phyloP scores from a whole-genome alignment of 2,797 vertebrate species.

The Paratrypauchen microcephalus region DNA sequence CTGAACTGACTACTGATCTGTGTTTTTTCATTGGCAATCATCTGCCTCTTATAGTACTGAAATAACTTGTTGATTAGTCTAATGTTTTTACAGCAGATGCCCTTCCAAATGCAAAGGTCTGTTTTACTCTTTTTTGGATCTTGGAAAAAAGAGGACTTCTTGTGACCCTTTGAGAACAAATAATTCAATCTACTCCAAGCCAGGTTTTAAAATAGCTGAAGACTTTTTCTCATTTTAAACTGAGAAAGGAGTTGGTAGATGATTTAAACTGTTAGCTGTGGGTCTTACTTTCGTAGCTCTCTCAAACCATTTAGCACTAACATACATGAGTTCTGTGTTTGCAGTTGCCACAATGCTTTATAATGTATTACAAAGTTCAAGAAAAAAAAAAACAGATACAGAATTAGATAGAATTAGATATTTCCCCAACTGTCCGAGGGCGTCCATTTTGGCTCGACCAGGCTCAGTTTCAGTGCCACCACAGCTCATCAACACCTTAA shows the following conservation, averaged over 20 bases:
- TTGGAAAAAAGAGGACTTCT: no score
- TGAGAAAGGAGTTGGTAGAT: not conserved
- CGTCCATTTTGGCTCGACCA: constrained; percentile 24
- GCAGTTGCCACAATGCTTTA: not conserved
- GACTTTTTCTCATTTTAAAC: not conserved
- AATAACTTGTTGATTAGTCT: not conserved
- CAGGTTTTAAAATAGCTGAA: not conserved
- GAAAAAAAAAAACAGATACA: not conserved
- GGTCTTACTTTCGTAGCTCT: no score
- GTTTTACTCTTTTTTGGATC: not conserved
- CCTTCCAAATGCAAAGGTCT: not conserved
- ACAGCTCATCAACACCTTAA: constrained; percentile 64
- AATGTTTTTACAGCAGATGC: not conserved
- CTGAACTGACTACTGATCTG: no score
- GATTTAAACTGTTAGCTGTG: no score
- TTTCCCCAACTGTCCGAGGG: constrained; percentile 13
- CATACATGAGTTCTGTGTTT: no score
- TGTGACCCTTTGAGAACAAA: not conserved
- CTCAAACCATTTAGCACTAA: no score
- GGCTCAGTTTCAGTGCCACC: constrained; percentile 26
- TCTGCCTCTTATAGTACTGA: not conserved
- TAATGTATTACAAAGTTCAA: not conserved
- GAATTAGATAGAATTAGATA: not conserved
- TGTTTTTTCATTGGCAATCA: not conserved
- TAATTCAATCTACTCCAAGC: not conserved